Evolutionary conservation across 1,140 invertebrate species (phyloP), one percentile per base, ranked within the genome.

Genomic region (Chelonus insularis): DNA sequence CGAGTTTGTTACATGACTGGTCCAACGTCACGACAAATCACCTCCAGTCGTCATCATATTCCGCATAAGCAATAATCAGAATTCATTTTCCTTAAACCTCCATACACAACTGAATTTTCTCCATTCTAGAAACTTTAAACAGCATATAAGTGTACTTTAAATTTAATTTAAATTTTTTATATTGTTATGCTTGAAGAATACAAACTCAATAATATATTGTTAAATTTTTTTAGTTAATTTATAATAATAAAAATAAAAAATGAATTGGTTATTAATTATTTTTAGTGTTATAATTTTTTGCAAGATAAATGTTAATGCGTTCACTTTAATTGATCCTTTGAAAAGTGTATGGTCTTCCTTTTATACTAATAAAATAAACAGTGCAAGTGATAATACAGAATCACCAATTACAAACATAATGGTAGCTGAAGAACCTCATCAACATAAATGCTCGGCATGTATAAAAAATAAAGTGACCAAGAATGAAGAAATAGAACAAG

Each of bases 11-110:
- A 72, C 74, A 76, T 75, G 68, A 75, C 67, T 67, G 68, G 66
- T 62, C 67, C 68, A 73, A 65, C 68, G 57, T 71, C 64, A 70
- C n/a, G n/a, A n/a, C 68, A 67, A 72, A 68, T 72, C 62, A 70
- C 71, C 70, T 73, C 70, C 74, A 75, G 73, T 78, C 74, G 72
- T 65, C 68, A 70, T 67, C 65, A 68, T 71, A 65, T 67, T 65
- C 59, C 58, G 52, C 45, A 47, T 58, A 56, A 43, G 63, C 25
- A 56, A 64, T 55, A 36, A 67, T 25, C 60, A 14, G 34, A 12
- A 52, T 63, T 56, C 62, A 36, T 21, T 14, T 14, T n/a, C n/a
- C n/a, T n/a, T n/a, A n/a, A n/a, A n/a, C n/a, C n/a, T n/a, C n/a
- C n/a, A n/a, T n/a, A n/a, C n/a, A n/a, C n/a, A n/a, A n/a, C n/a